A percentile compares a stretch with the other conserved stretches of the same genome.
phyloP scores from a whole-genome alignment of 2,888 invertebrate genomes.

The Machimus atricapillus region DNA sequence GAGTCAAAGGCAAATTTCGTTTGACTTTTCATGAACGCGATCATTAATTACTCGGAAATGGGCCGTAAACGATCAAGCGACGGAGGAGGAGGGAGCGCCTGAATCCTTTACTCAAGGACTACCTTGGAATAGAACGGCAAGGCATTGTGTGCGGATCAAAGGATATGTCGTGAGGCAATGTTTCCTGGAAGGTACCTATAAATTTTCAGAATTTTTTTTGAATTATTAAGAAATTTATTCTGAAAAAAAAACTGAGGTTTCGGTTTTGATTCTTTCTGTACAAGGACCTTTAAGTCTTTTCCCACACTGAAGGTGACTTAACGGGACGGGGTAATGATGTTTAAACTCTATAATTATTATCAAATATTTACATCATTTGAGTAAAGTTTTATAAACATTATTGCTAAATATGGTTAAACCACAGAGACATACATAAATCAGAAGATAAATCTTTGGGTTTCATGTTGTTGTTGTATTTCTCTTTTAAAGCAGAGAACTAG shows the following conservation, averaged over 20 bases:
- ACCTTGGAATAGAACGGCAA: not conserved
- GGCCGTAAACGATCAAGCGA: slow-evolving; percentile 1
- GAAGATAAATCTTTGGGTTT: too few relatives aligned
- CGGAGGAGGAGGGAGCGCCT: not conserved
- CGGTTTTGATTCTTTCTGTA: not conserved
- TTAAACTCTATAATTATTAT: too few relatives aligned
- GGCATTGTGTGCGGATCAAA: not conserved
- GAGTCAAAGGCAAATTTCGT: slow-evolving; percentile 3
- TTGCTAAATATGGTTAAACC: too few relatives aligned
- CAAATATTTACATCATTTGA: too few relatives aligned
- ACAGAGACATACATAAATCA: too few relatives aligned
- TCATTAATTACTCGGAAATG: slow-evolving; percentile 31
- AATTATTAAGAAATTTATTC: not conserved
- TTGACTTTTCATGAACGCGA: not conserved
- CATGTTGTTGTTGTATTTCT: too few relatives aligned
- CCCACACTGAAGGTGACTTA: not conserved
- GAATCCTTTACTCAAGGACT: slow-evolving; percentile 33
- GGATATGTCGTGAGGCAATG: not conserved
- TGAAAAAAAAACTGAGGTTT: not conserved
- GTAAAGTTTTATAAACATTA: too few relatives aligned
- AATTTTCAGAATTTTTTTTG: not conserved
- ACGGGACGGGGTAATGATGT: not conserved
- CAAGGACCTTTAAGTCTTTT: not conserved
- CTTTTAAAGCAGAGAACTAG: too few relatives aligned
- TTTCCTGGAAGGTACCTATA: not conserved